phyloP scores from a whole-genome alignment of 2,888 invertebrate genomes.

The Thymelicus acteon region DNA sequence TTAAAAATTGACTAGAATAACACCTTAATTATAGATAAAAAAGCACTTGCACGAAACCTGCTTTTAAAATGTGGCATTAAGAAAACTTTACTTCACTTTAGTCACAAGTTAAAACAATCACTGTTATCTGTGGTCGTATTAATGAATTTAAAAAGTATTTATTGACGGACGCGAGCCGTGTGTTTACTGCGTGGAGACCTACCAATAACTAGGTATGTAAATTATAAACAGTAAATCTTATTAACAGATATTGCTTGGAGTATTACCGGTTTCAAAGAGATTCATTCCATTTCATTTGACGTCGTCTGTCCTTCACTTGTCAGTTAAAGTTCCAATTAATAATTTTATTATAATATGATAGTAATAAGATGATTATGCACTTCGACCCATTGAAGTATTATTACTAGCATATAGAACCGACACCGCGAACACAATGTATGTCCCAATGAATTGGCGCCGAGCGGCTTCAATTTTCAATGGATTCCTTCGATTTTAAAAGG shows the following conservation, averaged over 20 bases:
- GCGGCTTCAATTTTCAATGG: too few relatives aligned
- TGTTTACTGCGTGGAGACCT: slow-evolving; percentile 1
- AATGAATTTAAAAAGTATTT: slow-evolving; percentile 1
- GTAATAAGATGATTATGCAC: background rate
- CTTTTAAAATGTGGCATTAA: slow-evolving; percentile 11
- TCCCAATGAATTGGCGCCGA: too few relatives aligned
- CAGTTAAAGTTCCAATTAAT: background rate
- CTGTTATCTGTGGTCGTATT: background rate
- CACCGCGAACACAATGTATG: too few relatives aligned
- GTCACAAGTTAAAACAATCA: background rate
- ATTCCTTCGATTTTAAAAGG: too few relatives aligned
- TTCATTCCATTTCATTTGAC: background rate
- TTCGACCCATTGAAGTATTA: too few relatives aligned
- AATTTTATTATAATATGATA: too few relatives aligned
- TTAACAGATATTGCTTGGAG: background rate
- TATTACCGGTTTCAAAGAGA: slow-evolving; percentile 20
- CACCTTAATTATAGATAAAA: background rate
- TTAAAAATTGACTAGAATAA: background rate
- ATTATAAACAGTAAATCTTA: slow-evolving; percentile 20
- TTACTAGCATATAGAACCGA: too few relatives aligned
- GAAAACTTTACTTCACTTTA: background rate
- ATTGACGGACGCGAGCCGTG: background rate
- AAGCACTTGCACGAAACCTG: background rate
- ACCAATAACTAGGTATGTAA: slow-evolving; percentile 25
- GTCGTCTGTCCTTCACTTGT: slow-evolving; percentile 1